These are phyloP conservation scores for Bos indicus DNA, from an alignment of 2,113 vertebrate species.

Conservation along the genomic window DNA sequence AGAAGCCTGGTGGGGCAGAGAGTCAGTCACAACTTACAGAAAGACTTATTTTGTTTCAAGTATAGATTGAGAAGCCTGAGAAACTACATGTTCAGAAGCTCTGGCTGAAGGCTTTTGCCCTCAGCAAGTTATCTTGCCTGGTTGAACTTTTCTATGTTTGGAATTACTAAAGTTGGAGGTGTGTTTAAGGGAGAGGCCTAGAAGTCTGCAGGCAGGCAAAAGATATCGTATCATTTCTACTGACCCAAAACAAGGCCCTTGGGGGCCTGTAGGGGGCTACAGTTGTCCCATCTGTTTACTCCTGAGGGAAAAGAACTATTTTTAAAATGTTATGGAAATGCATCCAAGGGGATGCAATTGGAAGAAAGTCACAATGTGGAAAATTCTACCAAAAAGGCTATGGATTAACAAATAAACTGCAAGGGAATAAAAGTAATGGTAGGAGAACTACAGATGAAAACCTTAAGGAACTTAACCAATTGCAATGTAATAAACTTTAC, in stretches of 20 bases:
- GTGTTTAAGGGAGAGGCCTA: not conserved
- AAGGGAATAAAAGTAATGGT: not conserved
- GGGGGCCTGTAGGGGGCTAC: not conserved
- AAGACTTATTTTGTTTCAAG: not conserved
- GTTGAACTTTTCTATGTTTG: not conserved
- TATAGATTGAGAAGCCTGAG: not conserved
- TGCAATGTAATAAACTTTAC: not conserved
- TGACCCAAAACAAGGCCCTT: not conserved
- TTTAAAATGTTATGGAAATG: not conserved
- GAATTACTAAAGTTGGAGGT: not conserved
- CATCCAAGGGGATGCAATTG: not conserved
- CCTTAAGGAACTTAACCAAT: not conserved
- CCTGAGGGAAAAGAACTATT: slow-evolving; percentile 12
- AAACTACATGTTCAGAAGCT: not conserved
- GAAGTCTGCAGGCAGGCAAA: not conserved
- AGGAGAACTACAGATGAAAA: not conserved
- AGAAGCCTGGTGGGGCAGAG: not conserved
- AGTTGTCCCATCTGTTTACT: not conserved
- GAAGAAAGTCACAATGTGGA: not conserved
- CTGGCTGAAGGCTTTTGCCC: not conserved
- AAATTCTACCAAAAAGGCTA: not conserved
- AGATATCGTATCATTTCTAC: not conserved
- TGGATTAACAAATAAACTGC: not conserved
- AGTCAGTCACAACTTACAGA: not conserved
- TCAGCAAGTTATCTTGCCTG: not conserved